Evolutionary conservation across 2,797 vertebrate genomes (phyloP), one percentile per base, ranked within the genome.

Genomic region (Merluccius polli): DNA sequence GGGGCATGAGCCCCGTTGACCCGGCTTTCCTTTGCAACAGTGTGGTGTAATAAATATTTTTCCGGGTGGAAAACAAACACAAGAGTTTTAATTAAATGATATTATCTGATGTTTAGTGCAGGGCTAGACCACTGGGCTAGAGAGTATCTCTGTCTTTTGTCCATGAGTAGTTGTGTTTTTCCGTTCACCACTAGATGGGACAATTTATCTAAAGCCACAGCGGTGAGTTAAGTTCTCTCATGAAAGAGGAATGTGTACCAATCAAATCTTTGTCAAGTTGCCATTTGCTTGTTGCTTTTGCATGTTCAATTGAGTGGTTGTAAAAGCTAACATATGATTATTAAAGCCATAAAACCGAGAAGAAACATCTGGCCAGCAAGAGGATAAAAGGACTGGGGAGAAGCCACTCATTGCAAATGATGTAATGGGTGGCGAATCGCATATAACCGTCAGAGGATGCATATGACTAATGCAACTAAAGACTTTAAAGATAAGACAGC

Each of bases 131-230:
- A 72, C 38, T 71, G 5, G 12, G 38, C 35, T n/a, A 63, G 1
- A 63, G 1, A 74, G 15, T 38, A 2, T 41, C 16, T 75, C 27
- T 33, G 44, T 63, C 29, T 15, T 74, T 38, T 78, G 27, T 27
- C 83, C 73, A 68, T 77, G 36, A 84, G 74, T 81, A 72, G 75
- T 85, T 87, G 82, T 80, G 30, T 88, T 82, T 86, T 35, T n/a
- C 69, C 36, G 67, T 73, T 87, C 82, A 83, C 89, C 89, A 90
- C 88, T 89, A 90, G 89, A 90, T 91, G 89, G 89, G 87, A 89
- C 87, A 90, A 83, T 91, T 90, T 77, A 79, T 87, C 87, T 86
- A 73, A 59, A 78, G 78, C 77, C 72, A 74, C 72, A 18, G 78
- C 70, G 74, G 7, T 36, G 6, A 77, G 33, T n/a, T 36, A 33